A percentile compares a stretch with the other conserved stretches of the same genome.
phyloP scores from a whole-genome alignment of 2,113 vertebrate genomes.

The Daubentonia madagascariensis region DNA sequence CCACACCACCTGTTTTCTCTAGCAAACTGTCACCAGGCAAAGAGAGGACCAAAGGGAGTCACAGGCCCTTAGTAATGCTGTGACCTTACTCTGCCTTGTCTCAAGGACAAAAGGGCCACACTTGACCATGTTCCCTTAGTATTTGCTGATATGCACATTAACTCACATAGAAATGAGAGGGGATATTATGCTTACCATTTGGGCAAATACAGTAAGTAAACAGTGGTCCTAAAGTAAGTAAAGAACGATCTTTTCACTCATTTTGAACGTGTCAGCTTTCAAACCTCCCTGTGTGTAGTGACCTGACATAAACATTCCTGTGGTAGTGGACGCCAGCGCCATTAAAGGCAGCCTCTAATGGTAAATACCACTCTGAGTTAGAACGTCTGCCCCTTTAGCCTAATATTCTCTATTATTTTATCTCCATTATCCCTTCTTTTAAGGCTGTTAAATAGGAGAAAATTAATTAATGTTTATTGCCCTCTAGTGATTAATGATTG shows the following conservation, averaged over 20 bases:
- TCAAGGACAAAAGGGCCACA: no score
- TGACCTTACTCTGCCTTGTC: not conserved
- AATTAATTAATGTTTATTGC: not conserved
- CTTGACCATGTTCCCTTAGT: accelerated
- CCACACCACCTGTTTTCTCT: not conserved
- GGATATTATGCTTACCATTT: not conserved
- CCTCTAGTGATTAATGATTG: not conserved
- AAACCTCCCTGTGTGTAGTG: no score
- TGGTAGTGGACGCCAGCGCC: accelerated
- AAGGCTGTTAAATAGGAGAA: not conserved
- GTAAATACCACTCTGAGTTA: accelerated
- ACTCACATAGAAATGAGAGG: accelerated
- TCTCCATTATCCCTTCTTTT: not conserved
- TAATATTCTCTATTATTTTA: not conserved
- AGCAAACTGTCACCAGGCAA: not conserved
- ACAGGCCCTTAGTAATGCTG: accelerated
- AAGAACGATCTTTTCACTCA: not conserved
- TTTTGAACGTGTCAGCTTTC: not conserved
- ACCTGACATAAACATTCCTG: accelerated
- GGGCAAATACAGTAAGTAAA: not conserved
- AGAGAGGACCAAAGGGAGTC: not conserved
- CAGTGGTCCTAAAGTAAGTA: not conserved
- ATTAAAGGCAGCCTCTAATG: accelerated
- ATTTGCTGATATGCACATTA: accelerated
- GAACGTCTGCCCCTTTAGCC: accelerated